phyloP scores from a whole-genome alignment of 2,888 invertebrate genomes.

The Lycaena phlaeas region DNA sequence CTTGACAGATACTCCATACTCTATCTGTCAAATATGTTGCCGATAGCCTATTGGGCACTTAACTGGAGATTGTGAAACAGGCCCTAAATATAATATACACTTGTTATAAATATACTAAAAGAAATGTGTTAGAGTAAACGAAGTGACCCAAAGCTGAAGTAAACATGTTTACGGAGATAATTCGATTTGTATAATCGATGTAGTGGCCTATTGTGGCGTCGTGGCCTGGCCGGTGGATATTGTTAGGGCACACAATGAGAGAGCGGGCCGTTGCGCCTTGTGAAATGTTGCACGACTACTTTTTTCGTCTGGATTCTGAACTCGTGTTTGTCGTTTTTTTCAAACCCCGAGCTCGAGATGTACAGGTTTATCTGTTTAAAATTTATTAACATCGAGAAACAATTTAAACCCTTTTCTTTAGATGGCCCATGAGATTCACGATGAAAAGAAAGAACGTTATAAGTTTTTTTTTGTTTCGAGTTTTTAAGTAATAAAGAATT shows the following conservation, averaged over 20 bases:
- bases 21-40: too few relatives aligned
- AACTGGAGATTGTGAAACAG: too few relatives aligned
- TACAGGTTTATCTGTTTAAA: constrained; percentile 73
- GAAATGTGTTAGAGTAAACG: too few relatives aligned
- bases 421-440: constrained; percentile 57
- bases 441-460: constrained; percentile 57
- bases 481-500: constrained; percentile 4
- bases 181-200: constrained; percentile 12
- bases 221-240: constrained; percentile 45
- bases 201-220: constrained; percentile 37
- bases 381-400: constrained; percentile 73
- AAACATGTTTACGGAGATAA: constrained; percentile 13
- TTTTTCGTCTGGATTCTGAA: constrained; percentile 72
- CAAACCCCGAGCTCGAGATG: constrained; percentile 65
- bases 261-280: constrained; percentile 69
- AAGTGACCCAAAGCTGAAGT: neutral
- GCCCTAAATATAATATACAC: too few relatives aligned
- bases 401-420: constrained; percentile 68
- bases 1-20: too few relatives aligned
- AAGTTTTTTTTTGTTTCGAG: constrained; percentile 34
- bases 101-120: too few relatives aligned
- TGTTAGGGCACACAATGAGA: constrained; percentile 67
- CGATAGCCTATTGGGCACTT: too few relatives aligned
- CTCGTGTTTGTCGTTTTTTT: constrained; percentile 68
- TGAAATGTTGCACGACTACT: constrained; percentile 73